phyloP scores from a whole-genome alignment of 2,888 invertebrate species.

The Cancer borealis region DNA sequence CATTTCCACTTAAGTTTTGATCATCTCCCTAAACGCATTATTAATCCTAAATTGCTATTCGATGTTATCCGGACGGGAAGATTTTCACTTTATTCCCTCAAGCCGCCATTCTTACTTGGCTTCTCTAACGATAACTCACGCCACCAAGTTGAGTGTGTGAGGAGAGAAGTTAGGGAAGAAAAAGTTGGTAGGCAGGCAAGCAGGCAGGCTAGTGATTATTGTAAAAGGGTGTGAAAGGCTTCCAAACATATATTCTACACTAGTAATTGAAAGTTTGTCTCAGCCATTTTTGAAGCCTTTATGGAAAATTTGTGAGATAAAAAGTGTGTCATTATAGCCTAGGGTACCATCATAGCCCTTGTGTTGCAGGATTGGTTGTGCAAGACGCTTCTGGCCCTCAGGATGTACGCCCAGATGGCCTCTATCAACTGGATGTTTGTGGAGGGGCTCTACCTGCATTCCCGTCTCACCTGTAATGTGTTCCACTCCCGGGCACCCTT shows the following conservation, averaged over 20 bases:
- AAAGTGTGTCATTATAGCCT: not conserved
- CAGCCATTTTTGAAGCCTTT: too few relatives aligned
- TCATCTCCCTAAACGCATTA: not conserved
- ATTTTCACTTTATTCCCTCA: not conserved
- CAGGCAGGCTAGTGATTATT: not conserved
- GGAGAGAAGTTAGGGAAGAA: not conserved
- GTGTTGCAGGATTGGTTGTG: slow-evolving; percentile 82
- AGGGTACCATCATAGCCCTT: not conserved
- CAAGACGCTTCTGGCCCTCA: slow-evolving; percentile 81
- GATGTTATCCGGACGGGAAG: not conserved
- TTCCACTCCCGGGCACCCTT: slow-evolving; percentile 83
- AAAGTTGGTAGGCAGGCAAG: not conserved
- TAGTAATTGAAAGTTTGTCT: too few relatives aligned
- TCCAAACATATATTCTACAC: too few relatives aligned
- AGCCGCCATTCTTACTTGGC: not conserved
- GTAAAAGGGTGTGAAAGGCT: not conserved
- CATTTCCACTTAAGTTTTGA: not conserved
- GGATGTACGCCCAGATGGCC: slow-evolving; percentile 82
- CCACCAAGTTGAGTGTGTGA: not conserved
- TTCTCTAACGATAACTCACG: not conserved
- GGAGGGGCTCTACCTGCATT: slow-evolving; percentile 81
- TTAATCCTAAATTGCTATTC: not conserved
- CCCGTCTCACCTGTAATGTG: slow-evolving; percentile 82
- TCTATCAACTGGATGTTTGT: slow-evolving; percentile 84
- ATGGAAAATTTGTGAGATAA: too few relatives aligned